Conservation (phyloP, 2,888 invertebrate species). For the Cephus sareptanus region DNA sequence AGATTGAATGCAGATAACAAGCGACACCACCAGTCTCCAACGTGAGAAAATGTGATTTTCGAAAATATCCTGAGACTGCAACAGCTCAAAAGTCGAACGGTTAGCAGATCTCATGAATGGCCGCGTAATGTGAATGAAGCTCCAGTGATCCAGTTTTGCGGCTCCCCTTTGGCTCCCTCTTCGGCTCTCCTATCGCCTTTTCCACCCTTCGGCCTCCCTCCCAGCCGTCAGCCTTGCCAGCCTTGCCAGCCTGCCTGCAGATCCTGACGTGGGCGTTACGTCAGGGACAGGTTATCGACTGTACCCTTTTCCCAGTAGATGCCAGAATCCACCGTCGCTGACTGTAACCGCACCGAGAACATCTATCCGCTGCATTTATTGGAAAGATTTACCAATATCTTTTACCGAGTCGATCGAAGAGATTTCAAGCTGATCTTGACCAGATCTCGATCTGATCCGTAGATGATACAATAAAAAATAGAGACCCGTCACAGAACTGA, state of each 20-base stretch:
- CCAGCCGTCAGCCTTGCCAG: conserved; percentile 29
- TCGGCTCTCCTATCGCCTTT: conserved; percentile 24
- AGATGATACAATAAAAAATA: no score
- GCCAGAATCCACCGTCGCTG: not conserved
- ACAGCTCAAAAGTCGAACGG: conserved; percentile 55
- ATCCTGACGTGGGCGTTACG: conserved; percentile 48
- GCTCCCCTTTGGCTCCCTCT: conserved; percentile 43
- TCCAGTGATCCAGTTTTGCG: conserved; percentile 63
- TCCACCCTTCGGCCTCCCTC: conserved; percentile 18
- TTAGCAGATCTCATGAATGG: conserved; percentile 66
- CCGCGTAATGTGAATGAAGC: conserved; percentile 66
- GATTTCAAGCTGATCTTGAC: no score
- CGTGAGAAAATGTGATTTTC: not conserved
- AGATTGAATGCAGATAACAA: not conserved
- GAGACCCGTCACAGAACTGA: no score
- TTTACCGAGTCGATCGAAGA: no score
- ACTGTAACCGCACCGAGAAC: conserved; percentile 41
- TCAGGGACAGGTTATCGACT: conserved; percentile 61
- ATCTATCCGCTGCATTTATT: conserved; percentile 50
- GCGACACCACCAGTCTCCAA: not conserved
- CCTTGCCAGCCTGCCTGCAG: conserved; percentile 53
- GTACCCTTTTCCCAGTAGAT: conserved; percentile 22
- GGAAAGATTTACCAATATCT: not conserved
- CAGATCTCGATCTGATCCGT: no score
- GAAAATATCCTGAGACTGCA: conserved; percentile 9